Conservation (phyloP, 2,113 vertebrate genomes). For the Ovis canadensis region DNA sequence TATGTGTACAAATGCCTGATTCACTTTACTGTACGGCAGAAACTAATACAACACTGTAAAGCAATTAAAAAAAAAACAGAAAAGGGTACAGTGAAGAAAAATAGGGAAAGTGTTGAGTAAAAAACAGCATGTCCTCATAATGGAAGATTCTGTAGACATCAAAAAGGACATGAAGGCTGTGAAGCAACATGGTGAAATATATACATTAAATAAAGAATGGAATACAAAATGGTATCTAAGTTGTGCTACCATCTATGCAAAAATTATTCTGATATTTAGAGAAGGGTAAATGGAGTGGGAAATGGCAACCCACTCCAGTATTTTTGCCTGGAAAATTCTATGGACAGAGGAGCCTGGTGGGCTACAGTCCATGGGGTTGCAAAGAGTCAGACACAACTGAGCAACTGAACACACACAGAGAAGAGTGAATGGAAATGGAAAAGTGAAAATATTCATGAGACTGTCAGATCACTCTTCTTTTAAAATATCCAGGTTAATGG, state of each 20-base stretch:
- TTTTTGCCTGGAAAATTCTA: neutral
- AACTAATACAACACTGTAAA: neutral
- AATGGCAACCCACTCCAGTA: neutral
- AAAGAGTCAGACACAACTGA: neutral
- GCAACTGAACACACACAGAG: neutral
- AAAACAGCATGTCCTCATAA: neutral
- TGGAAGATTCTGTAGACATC: neutral
- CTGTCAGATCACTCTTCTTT: neutral
- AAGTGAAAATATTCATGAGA: conserved; percentile 11
- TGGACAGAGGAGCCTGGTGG: neutral
- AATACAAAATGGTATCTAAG: neutral
- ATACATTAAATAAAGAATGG: neutral
- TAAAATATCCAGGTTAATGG: neutral
- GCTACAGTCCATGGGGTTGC: neutral
- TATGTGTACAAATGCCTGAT: neutral
- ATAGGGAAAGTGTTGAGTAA: neutral
- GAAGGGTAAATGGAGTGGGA: neutral
- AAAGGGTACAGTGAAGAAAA: neutral
- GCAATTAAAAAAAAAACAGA: neutral
- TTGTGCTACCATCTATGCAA: neutral
- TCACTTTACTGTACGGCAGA: neutral
- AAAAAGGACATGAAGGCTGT: neutral
- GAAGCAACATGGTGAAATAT: neutral
- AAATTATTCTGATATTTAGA: neutral
- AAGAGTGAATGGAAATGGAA: conserved; percentile 21